Conservation (phyloP, 1,140 invertebrate genomes). For the Polypedilum pembai region DNA sequence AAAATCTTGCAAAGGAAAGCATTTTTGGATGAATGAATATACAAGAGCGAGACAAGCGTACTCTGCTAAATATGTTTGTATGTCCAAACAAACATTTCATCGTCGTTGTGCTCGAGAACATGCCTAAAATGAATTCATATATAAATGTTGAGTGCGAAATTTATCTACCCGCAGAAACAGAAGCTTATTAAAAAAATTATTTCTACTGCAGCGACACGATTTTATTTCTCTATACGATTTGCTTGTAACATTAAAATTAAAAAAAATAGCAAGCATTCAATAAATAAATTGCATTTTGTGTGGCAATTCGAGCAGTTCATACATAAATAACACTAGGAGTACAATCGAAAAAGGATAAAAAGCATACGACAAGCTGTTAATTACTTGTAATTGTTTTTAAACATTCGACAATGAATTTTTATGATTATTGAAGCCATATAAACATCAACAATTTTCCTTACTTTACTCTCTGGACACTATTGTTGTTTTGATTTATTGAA, state of each 20-base stretch:
- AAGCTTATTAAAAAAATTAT: slow-evolving; percentile 20
- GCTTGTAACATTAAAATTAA: slow-evolving; percentile 5
- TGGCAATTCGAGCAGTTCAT: too few species aligned
- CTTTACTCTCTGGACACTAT: background rate
- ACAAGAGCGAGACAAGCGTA: background rate
- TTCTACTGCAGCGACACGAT: background rate
- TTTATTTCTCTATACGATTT: background rate
- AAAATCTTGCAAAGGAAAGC: slow-evolving; percentile 22
- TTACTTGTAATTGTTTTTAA: slow-evolving; percentile 14
- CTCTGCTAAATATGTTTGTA: background rate
- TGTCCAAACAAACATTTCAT: background rate
- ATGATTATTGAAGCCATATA: background rate
- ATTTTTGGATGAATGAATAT: background rate
- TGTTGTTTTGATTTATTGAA: background rate
- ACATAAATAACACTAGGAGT: background rate
- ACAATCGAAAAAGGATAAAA: background rate
- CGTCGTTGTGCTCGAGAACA: background rate
- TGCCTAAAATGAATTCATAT: slow-evolving; percentile 6
- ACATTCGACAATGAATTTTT: slow-evolving; percentile 6
- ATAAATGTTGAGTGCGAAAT: background rate
- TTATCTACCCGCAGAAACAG: slow-evolving; percentile 9
- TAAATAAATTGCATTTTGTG: too few species aligned
- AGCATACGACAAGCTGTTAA: background rate
- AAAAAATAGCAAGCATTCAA: background rate
- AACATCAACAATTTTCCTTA: too few species aligned